phyloP scores from a whole-genome alignment of 2,888 invertebrate genomes.

The Aphidoletes aphidimyza region DNA sequence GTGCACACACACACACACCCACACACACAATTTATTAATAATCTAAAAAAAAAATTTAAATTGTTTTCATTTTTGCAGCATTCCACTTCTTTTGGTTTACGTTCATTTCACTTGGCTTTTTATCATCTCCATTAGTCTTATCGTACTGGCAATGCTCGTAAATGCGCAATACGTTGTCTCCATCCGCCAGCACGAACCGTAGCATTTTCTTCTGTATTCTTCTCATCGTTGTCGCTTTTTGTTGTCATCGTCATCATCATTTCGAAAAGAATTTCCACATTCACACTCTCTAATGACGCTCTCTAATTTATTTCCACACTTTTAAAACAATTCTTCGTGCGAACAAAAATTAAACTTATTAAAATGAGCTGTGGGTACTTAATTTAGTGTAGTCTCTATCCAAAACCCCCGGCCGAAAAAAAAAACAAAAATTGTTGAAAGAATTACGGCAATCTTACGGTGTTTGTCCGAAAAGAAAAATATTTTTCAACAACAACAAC shows the following conservation, averaged over 20 bases:
- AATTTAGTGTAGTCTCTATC: neutral
- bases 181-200: no score
- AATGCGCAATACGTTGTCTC: constrained; percentile 16
- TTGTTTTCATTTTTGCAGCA: constrained; percentile 38
- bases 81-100: neutral
- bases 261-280: neutral
- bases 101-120: neutral
- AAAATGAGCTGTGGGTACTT: neutral
- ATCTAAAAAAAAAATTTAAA: neutral
- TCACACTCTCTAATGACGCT: neutral
- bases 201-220: neutral
- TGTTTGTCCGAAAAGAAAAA: no score
- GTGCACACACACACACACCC: neutral
- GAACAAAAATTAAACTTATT: neutral
- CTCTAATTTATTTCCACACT: constrained; percentile 19
- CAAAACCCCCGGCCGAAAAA: no score
- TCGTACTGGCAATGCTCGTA: constrained; percentile 5
- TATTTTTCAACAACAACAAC: neutral
- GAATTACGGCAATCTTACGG: neutral
- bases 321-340: neutral
- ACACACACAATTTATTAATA: constrained; percentile 12
- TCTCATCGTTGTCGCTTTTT: neutral
- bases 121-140: constrained; percentile 30
- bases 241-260: neutral
- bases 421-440: no score